Evolutionary conservation across 1,140 invertebrate genomes (phyloP).

Genomic region (Drosophila orena): DNA sequence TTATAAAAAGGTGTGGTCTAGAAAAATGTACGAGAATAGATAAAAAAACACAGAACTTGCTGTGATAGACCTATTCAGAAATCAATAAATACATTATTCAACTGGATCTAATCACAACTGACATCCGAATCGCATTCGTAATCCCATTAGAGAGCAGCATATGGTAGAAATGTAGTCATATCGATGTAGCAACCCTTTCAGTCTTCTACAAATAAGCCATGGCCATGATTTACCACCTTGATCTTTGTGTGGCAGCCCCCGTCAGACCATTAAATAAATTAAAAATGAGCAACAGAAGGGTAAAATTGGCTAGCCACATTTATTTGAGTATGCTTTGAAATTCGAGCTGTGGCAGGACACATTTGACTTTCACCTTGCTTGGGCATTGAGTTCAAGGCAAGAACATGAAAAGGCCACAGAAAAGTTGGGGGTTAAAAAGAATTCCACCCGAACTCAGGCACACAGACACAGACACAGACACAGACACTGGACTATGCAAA

Average conservation of each 20-base stretch:
- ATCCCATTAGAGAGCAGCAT: conserved; percentile 29
- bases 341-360: conserved; percentile 8
- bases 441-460: conserved; percentile 24
- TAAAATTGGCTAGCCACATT: conserved; percentile 29
- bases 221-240: conserved; percentile 30
- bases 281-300: conserved; percentile 32
- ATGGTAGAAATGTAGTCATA: conserved; percentile 2
- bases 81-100: background rate
- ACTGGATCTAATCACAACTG: too few relatives aligned
- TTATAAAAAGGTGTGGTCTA: conserved; percentile 9
- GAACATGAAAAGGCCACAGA: conserved; percentile 45
- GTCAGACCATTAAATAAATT: conserved; percentile 56
- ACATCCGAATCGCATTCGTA: conserved; percentile 8
- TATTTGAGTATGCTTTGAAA: conserved; percentile 28
- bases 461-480: conserved; percentile 3
- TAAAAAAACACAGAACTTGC: too few relatives aligned
- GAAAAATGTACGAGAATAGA: background rate
- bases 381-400: conserved; percentile 30
- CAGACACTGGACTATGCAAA: conserved; percentile 54
- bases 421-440: background rate
- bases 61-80: background rate
- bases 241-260: conserved; percentile 16
- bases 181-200: conserved; percentile 25
- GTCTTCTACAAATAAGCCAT: too few relatives aligned
- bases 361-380: conserved; percentile 57